Conservation (phyloP, 1,140 invertebrate genomes). For the Heliothis virescens region DNA sequence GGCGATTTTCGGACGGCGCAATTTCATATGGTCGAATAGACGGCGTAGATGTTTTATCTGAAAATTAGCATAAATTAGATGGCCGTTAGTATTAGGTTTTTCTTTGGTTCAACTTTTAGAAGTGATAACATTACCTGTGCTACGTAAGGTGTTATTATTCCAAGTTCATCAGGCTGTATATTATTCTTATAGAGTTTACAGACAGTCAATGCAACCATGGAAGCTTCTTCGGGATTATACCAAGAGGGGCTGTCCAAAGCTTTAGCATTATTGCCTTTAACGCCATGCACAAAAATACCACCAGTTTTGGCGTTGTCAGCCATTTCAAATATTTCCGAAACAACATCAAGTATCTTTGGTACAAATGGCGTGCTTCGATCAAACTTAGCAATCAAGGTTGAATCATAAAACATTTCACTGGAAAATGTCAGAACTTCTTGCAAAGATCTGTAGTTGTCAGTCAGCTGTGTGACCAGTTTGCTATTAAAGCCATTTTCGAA, state of each 20-base stretch:
- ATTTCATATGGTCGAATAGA: constrained; percentile 89
- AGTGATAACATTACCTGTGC: constrained; percentile 90
- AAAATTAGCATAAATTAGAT: constrained; percentile 56
- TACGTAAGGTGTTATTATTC: constrained; percentile 97
- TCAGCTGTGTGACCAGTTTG: constrained; percentile 90
- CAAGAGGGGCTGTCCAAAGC: constrained; percentile 93
- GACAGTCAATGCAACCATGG: constrained; percentile 88
- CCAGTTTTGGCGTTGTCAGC: constrained; percentile 80
- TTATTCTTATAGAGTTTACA: constrained; percentile 89
- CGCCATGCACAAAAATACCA: constrained; percentile 94
- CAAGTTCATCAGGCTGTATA: constrained; percentile 91
- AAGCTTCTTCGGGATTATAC: constrained; percentile 95
- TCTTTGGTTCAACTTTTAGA: not conserved
- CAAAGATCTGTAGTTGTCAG: constrained; percentile 93
- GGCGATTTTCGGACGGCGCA: constrained; percentile 93
- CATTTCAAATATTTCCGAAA: constrained; percentile 76
- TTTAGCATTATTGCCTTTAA: constrained; percentile 91
- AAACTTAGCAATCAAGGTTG: constrained; percentile 88
- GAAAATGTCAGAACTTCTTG: constrained; percentile 91
- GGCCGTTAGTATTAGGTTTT: not conserved
- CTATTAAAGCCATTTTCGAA: constrained; percentile 88
- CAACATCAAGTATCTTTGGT: constrained; percentile 69
- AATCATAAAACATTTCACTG: constrained; percentile 94
- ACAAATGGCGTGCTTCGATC: constrained; percentile 73
- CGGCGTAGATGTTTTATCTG: constrained; percentile 91